Conservation (phyloP, 1,140 invertebrate species). For the Bacillus rossius region DNA sequence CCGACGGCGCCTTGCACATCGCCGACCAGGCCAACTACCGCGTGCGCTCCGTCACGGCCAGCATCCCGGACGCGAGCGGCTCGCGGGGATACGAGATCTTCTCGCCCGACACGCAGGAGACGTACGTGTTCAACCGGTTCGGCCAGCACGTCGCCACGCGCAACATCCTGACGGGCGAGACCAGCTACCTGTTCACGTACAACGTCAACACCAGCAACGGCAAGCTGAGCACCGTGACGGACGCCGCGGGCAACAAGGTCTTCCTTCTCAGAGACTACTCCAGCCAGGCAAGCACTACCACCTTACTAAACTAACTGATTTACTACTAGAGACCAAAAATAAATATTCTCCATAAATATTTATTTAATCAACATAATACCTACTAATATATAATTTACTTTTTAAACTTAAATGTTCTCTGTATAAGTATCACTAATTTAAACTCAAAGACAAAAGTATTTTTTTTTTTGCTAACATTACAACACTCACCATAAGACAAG, state of each 20-base stretch:
- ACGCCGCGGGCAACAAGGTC: slow-evolving; percentile 63
- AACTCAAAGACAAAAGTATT: too few relatives aligned
- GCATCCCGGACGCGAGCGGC: slow-evolving; percentile 68
- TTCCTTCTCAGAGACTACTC: slow-evolving; percentile 12
- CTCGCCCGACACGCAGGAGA: slow-evolving; percentile 91
- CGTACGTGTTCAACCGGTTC: slow-evolving; percentile 93
- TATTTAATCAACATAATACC: too few relatives aligned
- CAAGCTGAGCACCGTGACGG: slow-evolving; percentile 86
- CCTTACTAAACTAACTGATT: too few relatives aligned
- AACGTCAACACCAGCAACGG: slow-evolving; percentile 96
- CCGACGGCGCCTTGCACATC: slow-evolving; percentile 90
- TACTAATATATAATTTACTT: too few relatives aligned
- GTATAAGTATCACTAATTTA: too few relatives aligned
- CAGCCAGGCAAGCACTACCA: slow-evolving; percentile 42
- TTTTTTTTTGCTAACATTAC: too few relatives aligned
- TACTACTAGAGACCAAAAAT: too few relatives aligned
- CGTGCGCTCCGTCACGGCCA: slow-evolving; percentile 53
- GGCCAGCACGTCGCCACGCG: slow-evolving; percentile 90
- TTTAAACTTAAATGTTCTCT: too few relatives aligned
- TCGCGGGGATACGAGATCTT: slow-evolving; percentile 87
- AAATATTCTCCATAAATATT: too few relatives aligned
- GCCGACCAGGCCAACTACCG: slow-evolving; percentile 86
- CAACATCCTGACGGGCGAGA: slow-evolving; percentile 89
- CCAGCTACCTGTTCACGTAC: slow-evolving; percentile 88
- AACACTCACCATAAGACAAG: too few relatives aligned